phyloP scores from a whole-genome alignment of 2,113 vertebrate species.

The Malurus melanocephalus region DNA sequence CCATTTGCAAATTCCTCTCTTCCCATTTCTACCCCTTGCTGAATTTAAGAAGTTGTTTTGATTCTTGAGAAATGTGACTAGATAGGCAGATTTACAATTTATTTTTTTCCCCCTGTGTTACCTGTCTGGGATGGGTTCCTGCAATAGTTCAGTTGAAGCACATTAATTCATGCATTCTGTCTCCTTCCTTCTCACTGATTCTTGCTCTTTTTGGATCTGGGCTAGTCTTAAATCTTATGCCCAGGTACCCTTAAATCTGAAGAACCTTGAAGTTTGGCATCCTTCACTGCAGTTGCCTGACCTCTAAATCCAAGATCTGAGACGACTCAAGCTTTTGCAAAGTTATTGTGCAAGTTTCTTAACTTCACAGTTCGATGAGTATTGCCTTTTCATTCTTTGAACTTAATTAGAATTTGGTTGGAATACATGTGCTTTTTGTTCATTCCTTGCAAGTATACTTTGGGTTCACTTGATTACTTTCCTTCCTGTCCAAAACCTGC shows the following conservation, averaged over 20 bases:
- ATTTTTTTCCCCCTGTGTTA: background rate
- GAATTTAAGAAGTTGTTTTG: background rate
- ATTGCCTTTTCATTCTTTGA: background rate
- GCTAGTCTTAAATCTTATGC: background rate
- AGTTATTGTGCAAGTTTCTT: background rate
- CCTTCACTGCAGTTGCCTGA: background rate
- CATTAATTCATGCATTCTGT: background rate
- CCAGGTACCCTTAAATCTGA: background rate
- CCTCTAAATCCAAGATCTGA: background rate
- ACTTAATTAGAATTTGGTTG: background rate
- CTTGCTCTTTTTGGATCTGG: background rate
- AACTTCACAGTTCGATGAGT: background rate
- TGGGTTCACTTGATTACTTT: background rate
- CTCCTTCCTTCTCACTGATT: background rate
- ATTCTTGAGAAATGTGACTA: background rate
- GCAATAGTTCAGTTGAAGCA: background rate
- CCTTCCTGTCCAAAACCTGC: background rate
- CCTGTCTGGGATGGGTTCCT: background rate
- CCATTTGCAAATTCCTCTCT: background rate
- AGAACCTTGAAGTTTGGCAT: background rate
- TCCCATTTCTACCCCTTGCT: background rate
- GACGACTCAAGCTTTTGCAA: background rate
- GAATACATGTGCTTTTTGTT: accelerated
- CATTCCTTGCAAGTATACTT: background rate
- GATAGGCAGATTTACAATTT: background rate